Percentiles rank a stretch among this genome's conserved stretches.
These are phyloP conservation scores for Sebastes oblongus DNA, from an alignment of 2,797 vertebrate species.

Conservation along the genomic window DNA sequence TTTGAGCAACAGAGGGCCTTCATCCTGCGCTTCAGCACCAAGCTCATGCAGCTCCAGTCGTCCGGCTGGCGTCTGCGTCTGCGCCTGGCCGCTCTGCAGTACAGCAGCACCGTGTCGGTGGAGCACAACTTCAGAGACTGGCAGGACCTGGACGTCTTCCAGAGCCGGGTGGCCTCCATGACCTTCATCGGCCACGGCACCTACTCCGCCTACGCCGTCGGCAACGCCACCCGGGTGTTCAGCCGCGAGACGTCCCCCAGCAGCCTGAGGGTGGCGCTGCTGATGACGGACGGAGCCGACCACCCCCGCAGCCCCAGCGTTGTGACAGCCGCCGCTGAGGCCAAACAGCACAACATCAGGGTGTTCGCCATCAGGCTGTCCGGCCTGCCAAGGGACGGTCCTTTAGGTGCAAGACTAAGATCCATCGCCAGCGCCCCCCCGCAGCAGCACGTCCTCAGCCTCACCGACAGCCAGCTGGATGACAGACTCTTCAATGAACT, in stretches of 20 bases:
- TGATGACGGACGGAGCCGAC: constrained; percentile 88
- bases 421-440: constrained; percentile 83
- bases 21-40: constrained; percentile 79
- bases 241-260: constrained; percentile 76
- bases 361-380: constrained; percentile 86
- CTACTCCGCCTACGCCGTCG: constrained; percentile 87
- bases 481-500: constrained; percentile 78
- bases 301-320: constrained; percentile 88
- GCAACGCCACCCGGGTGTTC: constrained; percentile 87
- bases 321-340: constrained; percentile 77
- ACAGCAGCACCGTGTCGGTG: constrained; percentile 87
- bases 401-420: constrained; percentile 76
- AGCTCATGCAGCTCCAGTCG: constrained; percentile 76
- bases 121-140: constrained; percentile 88
- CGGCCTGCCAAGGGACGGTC: constrained; percentile 39
- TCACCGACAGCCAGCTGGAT: constrained; percentile 81
- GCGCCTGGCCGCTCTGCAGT: constrained; percentile 86
- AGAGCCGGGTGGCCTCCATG: constrained; percentile 81
- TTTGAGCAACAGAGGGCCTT: constrained; percentile 88
- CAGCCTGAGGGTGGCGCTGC: constrained; percentile 83
- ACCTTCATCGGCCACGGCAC: constrained; percentile 88
- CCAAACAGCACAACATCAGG: constrained; percentile 84
- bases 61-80: constrained; percentile 76
- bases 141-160: constrained; percentile 87
- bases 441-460: constrained; percentile 78